Percentiles rank a stretch among this genome's conserved stretches.
phyloP scores from a whole-genome alignment of 64 coral and sea anemone species.

The Cladopsammia gracilis region DNA sequence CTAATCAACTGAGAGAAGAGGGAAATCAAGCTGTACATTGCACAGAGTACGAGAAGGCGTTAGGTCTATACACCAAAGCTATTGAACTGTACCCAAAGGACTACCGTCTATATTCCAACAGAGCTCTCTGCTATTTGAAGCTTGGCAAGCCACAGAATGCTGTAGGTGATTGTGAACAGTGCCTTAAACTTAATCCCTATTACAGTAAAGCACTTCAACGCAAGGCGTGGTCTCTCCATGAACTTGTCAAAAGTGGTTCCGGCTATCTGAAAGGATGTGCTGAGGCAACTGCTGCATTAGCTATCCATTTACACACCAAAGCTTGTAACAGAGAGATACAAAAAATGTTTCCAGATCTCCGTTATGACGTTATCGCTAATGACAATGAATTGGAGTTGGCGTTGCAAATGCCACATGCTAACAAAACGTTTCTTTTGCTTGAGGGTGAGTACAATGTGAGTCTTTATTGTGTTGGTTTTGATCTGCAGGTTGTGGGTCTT shows the following conservation, averaged over 20 bases:
- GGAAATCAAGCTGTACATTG: slow-evolving; percentile 70
- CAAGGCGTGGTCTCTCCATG: slow-evolving; percentile 76
- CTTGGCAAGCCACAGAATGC: slow-evolving; percentile 46
- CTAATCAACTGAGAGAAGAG: slow-evolving; percentile 49
- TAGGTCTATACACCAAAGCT: slow-evolving; percentile 52
- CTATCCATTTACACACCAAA: slow-evolving; percentile 27
- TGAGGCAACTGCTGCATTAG: slow-evolving; percentile 43
- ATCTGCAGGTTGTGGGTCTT: slow-evolving; percentile 51
- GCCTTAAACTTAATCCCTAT: slow-evolving; percentile 45
- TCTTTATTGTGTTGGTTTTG: neutral
- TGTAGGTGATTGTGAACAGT: slow-evolving; percentile 78
- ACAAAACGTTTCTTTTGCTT: slow-evolving; percentile 46
- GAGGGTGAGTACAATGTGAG: slow-evolving; percentile 60
- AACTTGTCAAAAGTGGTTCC: slow-evolving; percentile 15
- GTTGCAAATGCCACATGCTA: neutral
- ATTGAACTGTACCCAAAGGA: slow-evolving; percentile 41
- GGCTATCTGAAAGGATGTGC: neutral
- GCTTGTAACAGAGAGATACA: neutral
- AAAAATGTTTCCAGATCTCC: slow-evolving; percentile 25
- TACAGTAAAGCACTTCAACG: slow-evolving; percentile 76
- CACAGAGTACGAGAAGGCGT: slow-evolving; percentile 34
- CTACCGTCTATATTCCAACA: slow-evolving; percentile 65
- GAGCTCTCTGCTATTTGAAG: slow-evolving; percentile 80
- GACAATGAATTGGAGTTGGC: slow-evolving; percentile 17
- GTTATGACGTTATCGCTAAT: neutral